Percentiles rank a stretch among this genome's conserved stretches.
Evolutionary conservation across 2,888 invertebrate genomes (phyloP).

Genomic region (Apodemia duryi): DNA sequence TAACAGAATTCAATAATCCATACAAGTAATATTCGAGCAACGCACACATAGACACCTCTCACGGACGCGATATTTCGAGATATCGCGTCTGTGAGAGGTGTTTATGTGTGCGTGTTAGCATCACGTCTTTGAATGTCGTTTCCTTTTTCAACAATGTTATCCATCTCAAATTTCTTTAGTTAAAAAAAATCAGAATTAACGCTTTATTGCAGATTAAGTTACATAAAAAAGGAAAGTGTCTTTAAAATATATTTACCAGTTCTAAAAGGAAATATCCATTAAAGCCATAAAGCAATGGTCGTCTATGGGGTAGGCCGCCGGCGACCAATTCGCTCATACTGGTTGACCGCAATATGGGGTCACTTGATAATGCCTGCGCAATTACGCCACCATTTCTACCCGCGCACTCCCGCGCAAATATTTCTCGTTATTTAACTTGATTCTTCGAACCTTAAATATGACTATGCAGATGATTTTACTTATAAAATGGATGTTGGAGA

Average conservation of each 20-base stretch:
- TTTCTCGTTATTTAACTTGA: not conserved
- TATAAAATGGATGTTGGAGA: not conserved
- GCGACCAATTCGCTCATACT: conserved; percentile 29
- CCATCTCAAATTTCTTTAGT: too few species aligned
- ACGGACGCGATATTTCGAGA: too few species aligned
- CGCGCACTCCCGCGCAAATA: conserved; percentile 33
- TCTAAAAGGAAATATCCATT: conserved; percentile 12
- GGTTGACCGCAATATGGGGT: conserved; percentile 70
- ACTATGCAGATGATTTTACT: not conserved
- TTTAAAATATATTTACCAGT: not conserved
- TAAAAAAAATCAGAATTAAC: too few species aligned
- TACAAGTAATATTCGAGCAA: too few species aligned
- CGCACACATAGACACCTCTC: too few species aligned
- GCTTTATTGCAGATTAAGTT: too few species aligned
- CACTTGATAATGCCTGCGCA: conserved; percentile 71
- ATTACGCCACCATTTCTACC: conserved; percentile 62
- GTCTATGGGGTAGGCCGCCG: conserved; percentile 25
- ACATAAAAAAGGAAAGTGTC: not conserved
- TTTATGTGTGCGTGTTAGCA: too few species aligned
- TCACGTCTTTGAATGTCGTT: too few species aligned
- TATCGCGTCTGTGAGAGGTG: too few species aligned
- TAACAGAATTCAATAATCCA: too few species aligned
- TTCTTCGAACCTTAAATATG: not conserved
- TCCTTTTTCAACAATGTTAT: too few species aligned
- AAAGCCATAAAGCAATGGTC: conserved; percentile 12